Evolutionary conservation across 2,797 vertebrate genomes (phyloP).

Genomic region (Myotis pilosus): DNA sequence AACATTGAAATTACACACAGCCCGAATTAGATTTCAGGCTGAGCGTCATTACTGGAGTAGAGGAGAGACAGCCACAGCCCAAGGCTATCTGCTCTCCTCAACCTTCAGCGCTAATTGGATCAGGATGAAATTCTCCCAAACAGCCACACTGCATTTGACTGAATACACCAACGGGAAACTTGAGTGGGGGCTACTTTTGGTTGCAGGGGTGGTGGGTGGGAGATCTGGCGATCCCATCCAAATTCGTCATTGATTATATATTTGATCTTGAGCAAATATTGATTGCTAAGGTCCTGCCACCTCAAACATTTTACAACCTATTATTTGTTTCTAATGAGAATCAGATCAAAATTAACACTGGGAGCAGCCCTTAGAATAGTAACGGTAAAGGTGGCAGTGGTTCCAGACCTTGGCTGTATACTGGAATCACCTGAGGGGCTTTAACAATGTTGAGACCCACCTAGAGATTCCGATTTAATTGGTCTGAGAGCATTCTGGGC

Average conservation of each 20-base stretch:
- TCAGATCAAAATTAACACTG: neutral
- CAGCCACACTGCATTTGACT: neutral
- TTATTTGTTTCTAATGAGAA: neutral
- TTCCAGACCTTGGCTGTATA: neutral
- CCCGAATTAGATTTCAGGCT: slow-evolving; percentile 55
- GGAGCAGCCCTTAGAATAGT: neutral
- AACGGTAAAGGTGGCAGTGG: neutral
- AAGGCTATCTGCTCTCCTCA: neutral
- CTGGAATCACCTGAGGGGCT: neutral
- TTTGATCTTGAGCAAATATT: neutral
- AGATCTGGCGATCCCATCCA: neutral
- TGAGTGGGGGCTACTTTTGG: neutral
- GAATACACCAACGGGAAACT: neutral
- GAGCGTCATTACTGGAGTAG: neutral
- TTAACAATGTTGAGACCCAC: neutral
- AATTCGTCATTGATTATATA: neutral
- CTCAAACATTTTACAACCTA: neutral
- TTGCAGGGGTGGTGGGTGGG: neutral
- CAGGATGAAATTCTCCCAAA: neutral
- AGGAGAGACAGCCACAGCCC: neutral
- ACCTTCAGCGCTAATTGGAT: slow-evolving; percentile 17
- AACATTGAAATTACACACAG: slow-evolving; percentile 62
- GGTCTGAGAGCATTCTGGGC: neutral
- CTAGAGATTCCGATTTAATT: neutral
- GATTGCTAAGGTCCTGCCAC: neutral